Base-by-base conservation (phyloP, 2,888 invertebrate genomes). In the Chaetogeoica ovagalla region DNA sequence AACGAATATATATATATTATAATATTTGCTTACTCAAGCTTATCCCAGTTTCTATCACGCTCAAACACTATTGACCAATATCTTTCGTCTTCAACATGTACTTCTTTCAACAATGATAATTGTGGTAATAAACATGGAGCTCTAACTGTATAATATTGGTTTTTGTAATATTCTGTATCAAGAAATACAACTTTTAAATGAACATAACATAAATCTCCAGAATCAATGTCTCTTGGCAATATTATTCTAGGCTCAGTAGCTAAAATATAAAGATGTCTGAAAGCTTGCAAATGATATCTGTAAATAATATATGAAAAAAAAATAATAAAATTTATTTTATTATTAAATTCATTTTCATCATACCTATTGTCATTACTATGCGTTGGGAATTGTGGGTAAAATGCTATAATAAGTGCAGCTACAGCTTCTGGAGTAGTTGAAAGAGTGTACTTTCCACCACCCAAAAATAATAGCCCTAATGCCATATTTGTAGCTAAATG, bases 401-500 rank as follows among this genome's bases (percentile, higher is more conserved):
- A 93, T 0, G 98, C 94, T 84, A 95, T 94, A 63, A 99, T 88
- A 82, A 98, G 87, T 0, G 96, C 95, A 0, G 97, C 98, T 13
- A 98, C 91, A 0, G 96, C 92, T 57, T 91, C 90, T 2, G 95
- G 93, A 3, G 93, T 91, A 74, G 95, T 93, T 19, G 93, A 91
- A 48, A 96, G 88, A 0, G 94, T 94, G 83, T 92, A 95, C 83
- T 95, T 91, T 1, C 98, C 97, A 37, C 96, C 97, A 11, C 98
- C 98, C 71, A 99, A 88, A 87, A 97, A 98, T 63, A 98, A 87
- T 83, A 99, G 89, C 0, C 98, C 98, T 62, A 97, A 88, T 0
- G 97, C 92, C 93, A 96, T 94, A 86, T 97, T 97, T n/a, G 95
- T 93, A 19, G 96, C 96, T 90, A 98, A 91, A 89, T 99, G 94